Evolutionary conservation across 1,140 invertebrate genomes (phyloP).

Genomic region (Varroa destructor): DNA sequence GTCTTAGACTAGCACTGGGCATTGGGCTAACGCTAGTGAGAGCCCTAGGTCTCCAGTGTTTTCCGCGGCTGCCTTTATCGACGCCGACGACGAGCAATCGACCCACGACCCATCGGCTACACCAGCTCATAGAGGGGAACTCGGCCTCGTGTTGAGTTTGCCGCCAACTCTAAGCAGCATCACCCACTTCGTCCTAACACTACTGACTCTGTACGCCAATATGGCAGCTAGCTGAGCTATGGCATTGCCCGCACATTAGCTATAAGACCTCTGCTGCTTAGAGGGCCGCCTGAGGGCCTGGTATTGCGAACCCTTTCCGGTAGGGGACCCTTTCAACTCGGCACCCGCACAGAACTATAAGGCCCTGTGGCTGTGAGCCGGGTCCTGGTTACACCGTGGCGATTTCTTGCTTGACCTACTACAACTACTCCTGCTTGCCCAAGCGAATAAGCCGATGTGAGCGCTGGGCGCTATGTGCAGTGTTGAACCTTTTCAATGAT

Average conservation of each 20-base stretch:
- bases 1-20: too few species aligned
- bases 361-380: neutral
- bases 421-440: neutral
- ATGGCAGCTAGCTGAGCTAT: neutral
- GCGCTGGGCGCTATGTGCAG: neutral
- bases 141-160: too few species aligned
- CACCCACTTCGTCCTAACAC: neutral
- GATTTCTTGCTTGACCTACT: neutral
- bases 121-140: too few species aligned
- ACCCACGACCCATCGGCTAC: too few species aligned
- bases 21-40: too few species aligned
- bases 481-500: too few species aligned
- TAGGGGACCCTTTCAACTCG: slow-evolving; percentile 26
- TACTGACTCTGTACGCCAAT: neutral
- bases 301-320: slow-evolving; percentile 2
- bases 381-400: neutral
- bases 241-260: neutral
- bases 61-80: too few species aligned
- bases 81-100: too few species aligned
- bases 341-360: neutral
- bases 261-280: too few species aligned
- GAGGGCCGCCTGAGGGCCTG: too few species aligned
- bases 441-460: neutral
- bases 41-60: too few species aligned
- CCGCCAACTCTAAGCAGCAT: slow-evolving; percentile 6